Conservation (phyloP, 1,140 invertebrate genomes). For the Eueides isabella region DNA sequence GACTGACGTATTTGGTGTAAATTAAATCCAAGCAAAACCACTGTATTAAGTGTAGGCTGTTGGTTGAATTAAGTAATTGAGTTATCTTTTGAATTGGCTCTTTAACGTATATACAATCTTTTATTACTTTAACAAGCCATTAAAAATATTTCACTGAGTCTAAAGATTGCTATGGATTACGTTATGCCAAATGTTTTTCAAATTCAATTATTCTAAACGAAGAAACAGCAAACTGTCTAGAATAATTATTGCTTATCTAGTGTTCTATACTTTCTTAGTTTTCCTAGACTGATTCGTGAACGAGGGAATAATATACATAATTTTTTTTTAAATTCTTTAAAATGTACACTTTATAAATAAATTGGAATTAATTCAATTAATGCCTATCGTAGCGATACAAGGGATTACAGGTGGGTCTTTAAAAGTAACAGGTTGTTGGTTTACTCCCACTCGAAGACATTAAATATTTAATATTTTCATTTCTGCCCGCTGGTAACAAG, state of each 20-base stretch:
- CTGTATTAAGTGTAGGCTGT: no score
- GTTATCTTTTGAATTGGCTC: background rate
- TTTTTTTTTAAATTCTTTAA: no score
- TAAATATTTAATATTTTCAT: no score
- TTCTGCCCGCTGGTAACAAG: no score
- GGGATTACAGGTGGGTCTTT: no score
- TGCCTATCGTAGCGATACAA: no score
- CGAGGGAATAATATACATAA: background rate
- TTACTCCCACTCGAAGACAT: no score
- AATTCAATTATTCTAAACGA: slow-evolving; percentile 24
- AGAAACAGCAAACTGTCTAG: slow-evolving; percentile 8
- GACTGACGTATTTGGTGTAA: background rate
- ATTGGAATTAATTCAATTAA: no score
- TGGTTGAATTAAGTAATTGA: background rate
- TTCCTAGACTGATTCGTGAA: no score
- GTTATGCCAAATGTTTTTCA: background rate
- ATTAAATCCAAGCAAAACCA: background rate
- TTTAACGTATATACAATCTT: background rate
- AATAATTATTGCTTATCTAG: background rate
- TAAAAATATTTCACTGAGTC: background rate
- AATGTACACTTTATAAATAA: no score
- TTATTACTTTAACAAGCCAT: background rate
- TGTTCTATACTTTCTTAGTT: background rate
- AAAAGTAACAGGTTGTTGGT: no score
- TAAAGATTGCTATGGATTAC: background rate